Conservation (phyloP, 1,140 invertebrate genomes). For the Drosophila hydei region DNA sequence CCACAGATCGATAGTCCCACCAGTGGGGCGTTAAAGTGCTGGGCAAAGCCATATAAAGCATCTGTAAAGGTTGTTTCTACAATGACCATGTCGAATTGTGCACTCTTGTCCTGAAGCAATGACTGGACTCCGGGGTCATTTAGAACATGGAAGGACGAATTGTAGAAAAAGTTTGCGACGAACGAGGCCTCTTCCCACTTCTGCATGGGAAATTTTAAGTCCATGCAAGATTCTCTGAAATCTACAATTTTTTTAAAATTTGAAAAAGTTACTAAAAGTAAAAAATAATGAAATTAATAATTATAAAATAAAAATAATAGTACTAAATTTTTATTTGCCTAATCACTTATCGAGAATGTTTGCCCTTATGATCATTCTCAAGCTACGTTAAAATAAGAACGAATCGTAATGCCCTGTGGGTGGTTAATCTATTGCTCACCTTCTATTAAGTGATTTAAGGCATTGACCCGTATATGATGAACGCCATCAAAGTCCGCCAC, state of each 20-base stretch:
- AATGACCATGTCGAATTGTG: constrained; percentile 65
- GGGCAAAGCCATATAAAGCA: constrained; percentile 64
- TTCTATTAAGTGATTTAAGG: constrained; percentile 28
- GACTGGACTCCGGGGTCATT: constrained; percentile 51
- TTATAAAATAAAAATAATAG: no score
- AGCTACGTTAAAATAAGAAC: no score
- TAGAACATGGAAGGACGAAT: constrained; percentile 44
- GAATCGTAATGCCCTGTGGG: no score
- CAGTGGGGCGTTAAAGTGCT: constrained; percentile 63
- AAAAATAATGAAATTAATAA: no score
- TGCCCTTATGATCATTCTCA: no score
- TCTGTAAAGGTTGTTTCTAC: constrained; percentile 62
- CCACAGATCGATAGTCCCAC: constrained; percentile 65
- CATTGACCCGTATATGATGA: constrained; percentile 49
- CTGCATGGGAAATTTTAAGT: not conserved
- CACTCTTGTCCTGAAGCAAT: constrained; percentile 41
- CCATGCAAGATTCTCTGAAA: constrained; percentile 4
- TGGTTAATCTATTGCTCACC: constrained; percentile 19
- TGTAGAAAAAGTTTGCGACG: constrained; percentile 32
- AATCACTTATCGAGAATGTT: no score
- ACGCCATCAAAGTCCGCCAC: constrained; percentile 52
- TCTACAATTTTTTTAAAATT: constrained; percentile 22
- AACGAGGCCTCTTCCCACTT: constrained; percentile 55
- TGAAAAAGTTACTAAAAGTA: no score
- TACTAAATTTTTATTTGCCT: no score